Percentiles rank a stretch among this genome's conserved stretches.
Conservation (phyloP, 2,888 invertebrate genomes). For the Pammene aurita region DNA sequence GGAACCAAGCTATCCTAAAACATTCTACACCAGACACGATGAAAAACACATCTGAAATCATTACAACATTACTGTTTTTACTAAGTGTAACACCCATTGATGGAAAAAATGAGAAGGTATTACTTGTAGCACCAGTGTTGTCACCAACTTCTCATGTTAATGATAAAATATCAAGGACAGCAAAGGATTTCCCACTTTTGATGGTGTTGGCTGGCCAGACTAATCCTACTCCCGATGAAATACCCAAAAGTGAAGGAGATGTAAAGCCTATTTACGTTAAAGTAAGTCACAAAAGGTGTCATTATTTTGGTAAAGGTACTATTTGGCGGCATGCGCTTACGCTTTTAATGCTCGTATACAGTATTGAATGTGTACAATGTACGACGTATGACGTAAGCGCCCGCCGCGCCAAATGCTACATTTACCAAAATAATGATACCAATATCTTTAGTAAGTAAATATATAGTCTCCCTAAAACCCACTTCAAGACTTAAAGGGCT, state of each 20-base stretch:
- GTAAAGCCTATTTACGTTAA: conserved; percentile 65
- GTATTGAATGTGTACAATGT: no score
- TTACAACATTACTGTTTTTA: conserved; percentile 32
- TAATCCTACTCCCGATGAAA: conserved; percentile 40
- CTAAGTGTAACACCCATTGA: conserved; percentile 36
- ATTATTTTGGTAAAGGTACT: no score
- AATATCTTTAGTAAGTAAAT: no score
- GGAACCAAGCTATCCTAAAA: conserved; percentile 55
- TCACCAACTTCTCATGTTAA: conserved; percentile 57
- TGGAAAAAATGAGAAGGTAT: conserved; percentile 49
- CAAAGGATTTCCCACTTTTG: conserved; percentile 71
- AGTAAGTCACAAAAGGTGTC: conserved; percentile 56
- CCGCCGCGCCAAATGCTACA: no score
- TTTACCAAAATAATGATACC: no score
- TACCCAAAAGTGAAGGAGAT: conserved; percentile 43
- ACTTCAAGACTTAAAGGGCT: no score
- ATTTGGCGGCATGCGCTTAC: no score
- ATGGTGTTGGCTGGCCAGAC: conserved; percentile 60
- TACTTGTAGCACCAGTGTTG: conserved; percentile 62
- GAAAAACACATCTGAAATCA: conserved; percentile 49
- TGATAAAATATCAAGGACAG: conserved; percentile 59
- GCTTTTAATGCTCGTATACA: no score
- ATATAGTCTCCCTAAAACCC: no score
- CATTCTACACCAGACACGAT: conserved; percentile 61
- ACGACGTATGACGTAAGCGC: no score